A percentile compares a stretch with the other conserved stretches of the same genome.
These are phyloP conservation scores for Oophaga sylvatica DNA, from an alignment of 2,797 vertebrate species.

Conservation along the genomic window DNA sequence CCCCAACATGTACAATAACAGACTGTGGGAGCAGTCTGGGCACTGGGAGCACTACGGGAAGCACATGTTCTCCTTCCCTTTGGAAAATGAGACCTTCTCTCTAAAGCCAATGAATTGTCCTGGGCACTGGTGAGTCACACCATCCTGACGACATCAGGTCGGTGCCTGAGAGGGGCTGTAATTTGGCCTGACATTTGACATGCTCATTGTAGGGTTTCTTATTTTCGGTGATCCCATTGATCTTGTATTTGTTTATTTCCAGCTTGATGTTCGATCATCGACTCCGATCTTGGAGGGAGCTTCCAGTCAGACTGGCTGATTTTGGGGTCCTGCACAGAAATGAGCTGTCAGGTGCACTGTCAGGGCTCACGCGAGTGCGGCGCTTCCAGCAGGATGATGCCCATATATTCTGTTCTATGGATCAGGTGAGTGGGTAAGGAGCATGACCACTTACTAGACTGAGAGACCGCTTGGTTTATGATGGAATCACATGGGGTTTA, in stretches of 20 bases:
- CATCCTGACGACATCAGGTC: too few species aligned
- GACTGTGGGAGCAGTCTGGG: constrained; percentile 90
- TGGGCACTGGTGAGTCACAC: constrained; percentile 84
- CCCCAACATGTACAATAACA: constrained; percentile 85
- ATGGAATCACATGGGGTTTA: too few species aligned
- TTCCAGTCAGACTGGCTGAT: constrained; percentile 90
- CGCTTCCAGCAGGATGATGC: constrained; percentile 93
- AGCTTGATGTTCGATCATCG: constrained; percentile 91
- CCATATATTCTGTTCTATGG: constrained; percentile 89
- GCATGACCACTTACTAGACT: too few species aligned
- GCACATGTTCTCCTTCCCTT: constrained; percentile 86
- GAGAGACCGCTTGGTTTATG: too few species aligned
- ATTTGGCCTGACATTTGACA: background rate
- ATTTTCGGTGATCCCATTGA: background rate
- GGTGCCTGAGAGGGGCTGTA: background rate
- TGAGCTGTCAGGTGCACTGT: constrained; percentile 84
- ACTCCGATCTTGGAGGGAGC: constrained; percentile 89
- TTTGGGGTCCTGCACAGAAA: constrained; percentile 92
- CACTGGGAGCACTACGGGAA: constrained; percentile 92
- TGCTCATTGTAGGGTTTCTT: too few species aligned
- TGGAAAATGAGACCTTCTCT: constrained; percentile 78
- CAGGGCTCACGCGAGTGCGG: constrained; percentile 86
- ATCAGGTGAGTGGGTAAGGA: constrained; percentile 78
- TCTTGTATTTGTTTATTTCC: constrained; percentile 61
- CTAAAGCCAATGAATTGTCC: constrained; percentile 98